A percentile compares a stretch with the other conserved stretches of the same genome.
phyloP scores from a whole-genome alignment of 2,888 invertebrate genomes.

The Heliconius charithonia region DNA sequence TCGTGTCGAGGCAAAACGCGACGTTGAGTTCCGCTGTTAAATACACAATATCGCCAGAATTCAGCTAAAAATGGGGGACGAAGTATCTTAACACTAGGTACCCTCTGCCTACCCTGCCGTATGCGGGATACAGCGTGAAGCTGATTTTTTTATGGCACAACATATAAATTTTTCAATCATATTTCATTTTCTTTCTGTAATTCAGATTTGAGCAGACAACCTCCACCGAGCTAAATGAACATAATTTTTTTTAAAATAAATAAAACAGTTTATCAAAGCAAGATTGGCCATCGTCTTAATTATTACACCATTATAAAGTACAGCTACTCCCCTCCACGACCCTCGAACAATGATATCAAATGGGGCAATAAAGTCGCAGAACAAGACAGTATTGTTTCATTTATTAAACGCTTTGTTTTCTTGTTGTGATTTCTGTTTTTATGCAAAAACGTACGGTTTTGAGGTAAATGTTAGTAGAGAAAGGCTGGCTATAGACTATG shows the following conservation, averaged over 20 bases:
- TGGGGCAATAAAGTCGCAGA: slow-evolving; percentile 72
- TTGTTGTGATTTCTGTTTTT: slow-evolving; percentile 65
- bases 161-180: too few species aligned
- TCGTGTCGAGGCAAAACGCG: too few species aligned
- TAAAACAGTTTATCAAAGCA: slow-evolving; percentile 69
- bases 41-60: too few species aligned
- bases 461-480: neutral
- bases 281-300: slow-evolving; percentile 80
- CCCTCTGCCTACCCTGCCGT: too few species aligned
- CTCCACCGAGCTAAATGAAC: too few species aligned
- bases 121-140: too few species aligned
- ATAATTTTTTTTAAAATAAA: slow-evolving; percentile 61
- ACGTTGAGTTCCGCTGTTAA: too few species aligned
- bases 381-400: slow-evolving; percentile 73
- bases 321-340: slow-evolving; percentile 65
- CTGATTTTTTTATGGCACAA: too few species aligned
- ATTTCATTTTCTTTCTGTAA: too few species aligned
- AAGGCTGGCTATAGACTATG: neutral
- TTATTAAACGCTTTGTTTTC: slow-evolving; percentile 80
- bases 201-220: neutral
- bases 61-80: too few species aligned
- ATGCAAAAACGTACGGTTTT: slow-evolving; percentile 42
- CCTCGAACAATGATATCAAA: slow-evolving; percentile 67
- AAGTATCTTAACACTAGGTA: too few species aligned
- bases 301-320: slow-evolving; percentile 78